Evolutionary conservation across 2,888 invertebrate genomes (phyloP), one percentile per base, ranked within the genome.

Genomic region (Amphipoea oculea): DNA sequence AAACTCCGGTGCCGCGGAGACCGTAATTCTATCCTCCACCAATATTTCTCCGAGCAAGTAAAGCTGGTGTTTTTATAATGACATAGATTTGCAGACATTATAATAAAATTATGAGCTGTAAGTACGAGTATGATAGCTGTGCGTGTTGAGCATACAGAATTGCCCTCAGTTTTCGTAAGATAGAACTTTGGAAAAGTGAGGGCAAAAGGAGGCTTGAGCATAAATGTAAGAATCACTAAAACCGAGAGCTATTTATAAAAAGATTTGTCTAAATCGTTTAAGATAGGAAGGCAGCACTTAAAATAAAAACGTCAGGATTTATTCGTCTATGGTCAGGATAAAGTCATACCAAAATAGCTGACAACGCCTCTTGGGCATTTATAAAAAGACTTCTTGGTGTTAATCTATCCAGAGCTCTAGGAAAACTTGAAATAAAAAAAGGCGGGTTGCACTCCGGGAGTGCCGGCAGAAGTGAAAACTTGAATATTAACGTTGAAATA

Each of bases 111-210:
- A 48, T 48, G n/a, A 60, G 48, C 57, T n/a, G 48, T 42, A 71
- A 72, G 80, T 60, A 60, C 60, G 42, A 73, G 80, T 60, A 60
- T 66, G 51, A 73, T 67, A 54, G 66, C 51, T 62, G 5, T 23
- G 51, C 80, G 72, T 72, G 72, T 36, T 4, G 14, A 60, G 42
- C n/a, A 17, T 60, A 60, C 51, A 4, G 17, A 42, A 66, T 60
- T 14, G 14, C 20, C 14, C 51, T 65, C 29, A 57, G 1, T 72
- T 66, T 72, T 12, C 57, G 48, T n/a, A 23, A 51, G 29, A 51
- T 6, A 57, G 4, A 70, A 12, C 23, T 40, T 11, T 40, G 23
- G 4, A 40, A 65, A 40, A 65, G 2, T 40, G 23, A 40, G 9
- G 4, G 63, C 36, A 36, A 9, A 29, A 29, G 29, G 60, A 62